phyloP scores from a whole-genome alignment of 2,113 vertebrate genomes.

The Eudyptes chrysolophus region DNA sequence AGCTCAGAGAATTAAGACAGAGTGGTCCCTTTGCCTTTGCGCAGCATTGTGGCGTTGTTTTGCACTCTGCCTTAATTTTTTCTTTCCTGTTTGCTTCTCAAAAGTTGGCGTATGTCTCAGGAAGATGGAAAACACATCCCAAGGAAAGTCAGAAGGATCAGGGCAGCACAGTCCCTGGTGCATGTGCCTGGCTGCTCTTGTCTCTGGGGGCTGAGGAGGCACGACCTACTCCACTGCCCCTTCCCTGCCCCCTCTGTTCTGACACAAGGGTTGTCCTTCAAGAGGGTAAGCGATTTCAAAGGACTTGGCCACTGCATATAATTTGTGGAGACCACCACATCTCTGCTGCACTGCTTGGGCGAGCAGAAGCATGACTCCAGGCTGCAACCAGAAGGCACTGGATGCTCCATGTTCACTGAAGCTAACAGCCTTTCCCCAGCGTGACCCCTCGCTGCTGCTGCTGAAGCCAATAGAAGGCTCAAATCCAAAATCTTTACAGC shows the following conservation, averaged over 20 bases:
- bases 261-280: neutral
- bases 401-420: fast-evolving
- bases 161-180: neutral
- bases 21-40: neutral
- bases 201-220: neutral
- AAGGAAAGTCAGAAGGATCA: too few relatives aligned
- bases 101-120: fast-evolving
- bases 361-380: neutral
- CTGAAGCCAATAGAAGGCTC: neutral
- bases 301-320: neutral
- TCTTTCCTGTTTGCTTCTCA: neutral
- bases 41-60: neutral
- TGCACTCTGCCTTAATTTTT: neutral
- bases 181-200: too few relatives aligned
- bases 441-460: neutral
- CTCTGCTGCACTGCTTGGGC: neutral
- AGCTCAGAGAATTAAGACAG: neutral
- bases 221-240: too few relatives aligned
- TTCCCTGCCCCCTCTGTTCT: neutral
- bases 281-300: neutral
- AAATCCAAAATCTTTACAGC: too few relatives aligned
- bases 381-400: neutral
- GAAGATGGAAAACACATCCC: neutral
- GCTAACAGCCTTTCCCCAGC: too few relatives aligned
- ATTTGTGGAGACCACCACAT: neutral